A percentile compares a stretch with the other conserved stretches of the same genome.
phyloP scores from a whole-genome alignment of 2,888 invertebrate genomes.

The Dorcus parallelipipedus region DNA sequence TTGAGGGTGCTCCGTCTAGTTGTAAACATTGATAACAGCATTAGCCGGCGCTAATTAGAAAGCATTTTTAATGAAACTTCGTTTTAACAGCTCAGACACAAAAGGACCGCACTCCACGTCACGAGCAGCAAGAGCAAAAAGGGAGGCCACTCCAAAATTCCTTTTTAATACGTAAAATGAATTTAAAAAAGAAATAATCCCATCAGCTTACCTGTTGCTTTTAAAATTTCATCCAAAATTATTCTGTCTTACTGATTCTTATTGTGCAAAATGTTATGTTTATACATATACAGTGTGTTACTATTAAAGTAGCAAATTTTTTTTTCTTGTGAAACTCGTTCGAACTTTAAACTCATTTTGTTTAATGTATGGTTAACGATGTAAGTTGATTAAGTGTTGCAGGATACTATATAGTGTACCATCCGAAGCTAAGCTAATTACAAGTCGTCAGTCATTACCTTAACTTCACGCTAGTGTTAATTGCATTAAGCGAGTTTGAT shows the following conservation, averaged over 20 bases:
- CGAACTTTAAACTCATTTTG: conserved; percentile 20
- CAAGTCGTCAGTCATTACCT: conserved; percentile 47
- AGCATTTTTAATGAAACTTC: background rate
- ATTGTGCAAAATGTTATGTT: too few relatives aligned
- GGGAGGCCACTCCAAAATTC: too few relatives aligned
- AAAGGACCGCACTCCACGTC: background rate
- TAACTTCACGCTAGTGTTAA: conserved; percentile 38
- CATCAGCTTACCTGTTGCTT: too few relatives aligned
- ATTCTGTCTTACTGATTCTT: too few relatives aligned
- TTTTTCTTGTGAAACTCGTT: background rate
- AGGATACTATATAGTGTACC: conserved; percentile 41
- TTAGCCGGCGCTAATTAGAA: conserved; percentile 16
- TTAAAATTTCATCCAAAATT: too few relatives aligned
- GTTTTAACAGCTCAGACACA: background rate
- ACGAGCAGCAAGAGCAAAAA: background rate
- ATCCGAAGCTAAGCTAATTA: conserved; percentile 47
- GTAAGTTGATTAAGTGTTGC: conserved; percentile 35
- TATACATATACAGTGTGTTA: too few relatives aligned
- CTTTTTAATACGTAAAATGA: too few relatives aligned
- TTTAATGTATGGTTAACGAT: conserved; percentile 26
- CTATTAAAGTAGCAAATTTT: too few relatives aligned
- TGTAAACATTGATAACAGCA: conserved; percentile 31
- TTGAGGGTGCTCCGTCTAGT: conserved; percentile 22
- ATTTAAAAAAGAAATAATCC: too few relatives aligned
- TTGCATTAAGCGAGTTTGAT: conserved; percentile 30